These are phyloP conservation scores for Melanostoma scalare DNA, from an alignment of 2,888 invertebrate genomes.

Conservation along the genomic window DNA sequence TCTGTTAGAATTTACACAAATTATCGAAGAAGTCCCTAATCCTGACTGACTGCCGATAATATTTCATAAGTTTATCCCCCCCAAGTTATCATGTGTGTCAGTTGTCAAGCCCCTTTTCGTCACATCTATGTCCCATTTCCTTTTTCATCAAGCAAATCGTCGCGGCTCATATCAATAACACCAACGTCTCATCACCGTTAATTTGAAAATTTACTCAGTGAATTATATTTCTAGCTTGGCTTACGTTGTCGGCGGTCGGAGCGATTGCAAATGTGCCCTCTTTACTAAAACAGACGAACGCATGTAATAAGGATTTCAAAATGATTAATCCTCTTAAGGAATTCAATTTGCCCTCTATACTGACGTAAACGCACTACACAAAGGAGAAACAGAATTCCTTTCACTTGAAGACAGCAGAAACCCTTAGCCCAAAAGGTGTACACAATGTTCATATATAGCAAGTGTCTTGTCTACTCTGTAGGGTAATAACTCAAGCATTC, in stretches of 20 bases:
- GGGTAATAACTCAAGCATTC: slow-evolving; percentile 60
- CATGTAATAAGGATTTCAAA: slow-evolving; percentile 57
- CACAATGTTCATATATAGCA: slow-evolving; percentile 2
- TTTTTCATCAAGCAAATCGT: slow-evolving; percentile 29
- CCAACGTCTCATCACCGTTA: slow-evolving; percentile 53
- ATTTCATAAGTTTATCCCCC: slow-evolving; percentile 29
- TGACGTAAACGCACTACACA: slow-evolving; percentile 46
- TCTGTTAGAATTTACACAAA: slow-evolving; percentile 20
- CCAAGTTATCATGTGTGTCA: slow-evolving; percentile 26
- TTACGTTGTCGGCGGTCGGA: not conserved
- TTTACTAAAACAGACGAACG: slow-evolving; percentile 31
- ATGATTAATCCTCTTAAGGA: slow-evolving; percentile 73
- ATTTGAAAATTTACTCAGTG: slow-evolving; percentile 57
- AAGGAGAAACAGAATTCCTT: slow-evolving; percentile 18
- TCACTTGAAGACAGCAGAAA: slow-evolving; percentile 16
- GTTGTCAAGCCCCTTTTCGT: slow-evolving; percentile 26
- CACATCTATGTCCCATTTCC: not conserved
- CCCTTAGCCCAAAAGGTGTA: not conserved
- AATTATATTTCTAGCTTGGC: slow-evolving; percentile 21
- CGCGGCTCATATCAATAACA: slow-evolving; percentile 63
- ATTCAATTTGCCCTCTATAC: slow-evolving; percentile 59
- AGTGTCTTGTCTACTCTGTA: slow-evolving; percentile 50
- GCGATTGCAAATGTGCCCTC: slow-evolving; percentile 29
- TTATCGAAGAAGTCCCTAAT: slow-evolving; percentile 39
- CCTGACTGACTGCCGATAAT: slow-evolving; percentile 51